Conservation (phyloP, 2,113 vertebrate species). For the Casuarius casuarius region DNA sequence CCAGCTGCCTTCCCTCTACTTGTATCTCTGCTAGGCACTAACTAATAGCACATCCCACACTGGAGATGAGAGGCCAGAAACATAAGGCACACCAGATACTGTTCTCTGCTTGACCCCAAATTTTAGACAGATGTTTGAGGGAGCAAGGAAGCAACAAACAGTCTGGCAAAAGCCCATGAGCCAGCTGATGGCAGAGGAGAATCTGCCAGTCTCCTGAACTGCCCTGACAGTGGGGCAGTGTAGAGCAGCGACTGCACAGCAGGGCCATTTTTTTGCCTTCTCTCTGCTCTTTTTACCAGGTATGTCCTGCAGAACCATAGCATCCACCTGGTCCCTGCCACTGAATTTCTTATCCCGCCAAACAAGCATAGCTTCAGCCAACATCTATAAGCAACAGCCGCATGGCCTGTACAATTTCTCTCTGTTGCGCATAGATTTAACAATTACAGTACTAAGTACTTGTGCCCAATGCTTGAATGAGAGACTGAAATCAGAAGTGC, state of each 20-base stretch:
- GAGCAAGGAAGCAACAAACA: not conserved
- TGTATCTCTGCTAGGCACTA: not conserved
- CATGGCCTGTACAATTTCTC: not conserved
- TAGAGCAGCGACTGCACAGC: constrained; percentile 81
- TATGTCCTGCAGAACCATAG: constrained; percentile 23
- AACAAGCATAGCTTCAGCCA: not conserved
- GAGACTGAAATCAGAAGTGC: not conserved
- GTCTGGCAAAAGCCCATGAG: not conserved
- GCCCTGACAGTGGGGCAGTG: constrained; percentile 77
- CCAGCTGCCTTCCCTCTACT: not conserved
- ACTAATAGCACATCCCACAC: not conserved
- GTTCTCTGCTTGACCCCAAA: not conserved
- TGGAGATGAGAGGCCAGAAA: not conserved
- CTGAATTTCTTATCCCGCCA: not conserved
- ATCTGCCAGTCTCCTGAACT: not conserved
- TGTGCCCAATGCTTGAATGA: not conserved
- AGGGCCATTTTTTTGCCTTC: constrained; percentile 91
- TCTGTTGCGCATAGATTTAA: not conserved
- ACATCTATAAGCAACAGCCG: not conserved
- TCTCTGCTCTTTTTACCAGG: constrained; percentile 86
- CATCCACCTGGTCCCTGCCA: not conserved
- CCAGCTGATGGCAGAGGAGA: not conserved
- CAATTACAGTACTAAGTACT: not conserved
- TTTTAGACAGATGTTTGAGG: not conserved
- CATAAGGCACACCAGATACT: not conserved